Evolutionary conservation across 1,140 invertebrate species (phyloP), one percentile per base, ranked within the genome.

Genomic region (Myzus persicae): DNA sequence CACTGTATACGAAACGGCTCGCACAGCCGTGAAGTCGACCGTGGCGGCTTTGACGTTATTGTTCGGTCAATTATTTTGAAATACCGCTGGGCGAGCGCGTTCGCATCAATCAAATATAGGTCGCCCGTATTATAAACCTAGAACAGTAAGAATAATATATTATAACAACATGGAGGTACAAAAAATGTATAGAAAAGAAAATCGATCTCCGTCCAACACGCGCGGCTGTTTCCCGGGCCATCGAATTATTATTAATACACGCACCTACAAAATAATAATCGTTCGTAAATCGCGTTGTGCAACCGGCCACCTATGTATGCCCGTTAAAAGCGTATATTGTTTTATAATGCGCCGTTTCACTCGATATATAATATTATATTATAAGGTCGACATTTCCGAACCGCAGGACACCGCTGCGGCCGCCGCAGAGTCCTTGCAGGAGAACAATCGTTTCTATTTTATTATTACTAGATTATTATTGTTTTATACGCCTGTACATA

Each of bases 361-460:
- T 90, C 36, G 3, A 40, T 81, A 36, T 81, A 20, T 76, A 18
- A 24, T 26, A 7, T 4, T 36, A 40, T 82, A 82, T 51, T 82
- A 82, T 51, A 89, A 36, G 85, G 44, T 48, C 85, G 85, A 88
- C 36, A 48, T 18, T 51, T 46, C 46, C 46, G 46, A 54, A 54
- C 88, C 48, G 51, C 88, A 40, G 88, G 88, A 90, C 51, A 20
- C 20, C 87, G 44, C 42, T 40, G 82, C 24, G 22, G 76, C 36
- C 22, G 40, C 44, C 85, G 18, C 11, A 14, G 51, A 59, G 51
- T 59, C 51, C 88, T 90, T 31, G n/a, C n/a, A n/a, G 48, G 51
- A 59, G 88, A 59, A 90, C 88, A 90, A 90, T 90, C 36, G 51
- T 90, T 59, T 59, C 36, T 26, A 40, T 90, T 90, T 90, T 54